Conservation (phyloP, 2,888 invertebrate species). For the Cyaniris semiargus region DNA sequence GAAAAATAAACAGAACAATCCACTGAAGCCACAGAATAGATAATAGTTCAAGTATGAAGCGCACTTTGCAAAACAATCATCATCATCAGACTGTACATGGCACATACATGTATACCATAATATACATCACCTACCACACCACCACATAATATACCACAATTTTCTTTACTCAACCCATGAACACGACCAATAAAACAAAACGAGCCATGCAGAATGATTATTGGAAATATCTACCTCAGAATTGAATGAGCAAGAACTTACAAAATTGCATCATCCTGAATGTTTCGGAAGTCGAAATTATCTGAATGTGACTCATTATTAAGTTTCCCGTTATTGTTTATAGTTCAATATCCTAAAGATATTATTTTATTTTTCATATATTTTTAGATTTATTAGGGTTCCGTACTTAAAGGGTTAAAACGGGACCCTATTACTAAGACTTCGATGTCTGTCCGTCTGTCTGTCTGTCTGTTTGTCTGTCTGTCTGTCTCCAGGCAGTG, state of each 20-base stretch:
- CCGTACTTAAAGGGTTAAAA: no score
- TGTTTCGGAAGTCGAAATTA: background rate
- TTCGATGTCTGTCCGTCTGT: no score
- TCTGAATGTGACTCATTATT: background rate
- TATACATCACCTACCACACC: no score
- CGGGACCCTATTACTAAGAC: no score
- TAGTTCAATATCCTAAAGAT: background rate
- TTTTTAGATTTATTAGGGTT: background rate
- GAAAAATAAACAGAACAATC: no score
- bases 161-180: background rate
- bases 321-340: background rate
- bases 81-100: no score
- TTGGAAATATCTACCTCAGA: background rate
- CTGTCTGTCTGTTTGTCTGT: no score
- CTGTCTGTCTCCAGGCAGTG: no score
- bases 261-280: constrained; percentile 16
- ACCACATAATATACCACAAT: no score
- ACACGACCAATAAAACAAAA: constrained; percentile 4
- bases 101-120: no score
- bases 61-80: background rate
- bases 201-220: background rate
- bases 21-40: no score
- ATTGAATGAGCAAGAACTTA: background rate
- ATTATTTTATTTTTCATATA: background rate
- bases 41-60: no score